phyloP scores from a whole-genome alignment of 1,140 invertebrate species.

The Drosophila lacertosa region DNA sequence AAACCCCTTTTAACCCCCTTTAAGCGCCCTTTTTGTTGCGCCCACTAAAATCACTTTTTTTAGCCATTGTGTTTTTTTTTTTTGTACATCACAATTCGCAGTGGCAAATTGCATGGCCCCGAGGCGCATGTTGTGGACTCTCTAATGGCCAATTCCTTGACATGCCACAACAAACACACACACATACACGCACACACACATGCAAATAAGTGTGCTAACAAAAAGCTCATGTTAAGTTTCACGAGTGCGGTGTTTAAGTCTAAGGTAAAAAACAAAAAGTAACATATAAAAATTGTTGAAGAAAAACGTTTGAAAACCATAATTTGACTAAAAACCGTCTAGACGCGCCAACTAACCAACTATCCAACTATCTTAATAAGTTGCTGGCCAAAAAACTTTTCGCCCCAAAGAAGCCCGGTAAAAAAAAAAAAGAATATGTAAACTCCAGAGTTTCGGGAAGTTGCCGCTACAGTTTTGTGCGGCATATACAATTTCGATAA shows the following conservation, averaged over 20 bases:
- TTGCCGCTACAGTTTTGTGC: slow-evolving; percentile 64
- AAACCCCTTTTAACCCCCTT: neutral
- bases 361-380: slow-evolving; percentile 77
- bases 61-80: slow-evolving; percentile 3
- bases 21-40: neutral
- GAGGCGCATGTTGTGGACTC: slow-evolving; percentile 24
- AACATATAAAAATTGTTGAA: neutral
- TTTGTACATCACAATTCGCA: slow-evolving; percentile 16
- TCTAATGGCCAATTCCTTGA: slow-evolving; percentile 46
- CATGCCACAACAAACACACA: slow-evolving; percentile 30
- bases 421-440: neutral
- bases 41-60: slow-evolving; percentile 13
- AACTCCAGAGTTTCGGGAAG: slow-evolving; percentile 43
- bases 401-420: slow-evolving; percentile 3
- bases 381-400: slow-evolving; percentile 78
- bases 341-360: slow-evolving; percentile 66
- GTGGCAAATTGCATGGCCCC: slow-evolving; percentile 37
- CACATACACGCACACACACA: slow-evolving; percentile 17
- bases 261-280: too few species aligned
- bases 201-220: slow-evolving; percentile 35
- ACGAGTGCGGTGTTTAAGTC: neutral
- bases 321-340: slow-evolving; percentile 81
- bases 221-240: slow-evolving; percentile 48
- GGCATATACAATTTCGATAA: slow-evolving; percentile 81
- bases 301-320: slow-evolving; percentile 70